Percentiles rank a stretch among this genome's conserved stretches.
Conservation (phyloP, 2,888 invertebrate species). For the Eueremaeus valkanovi region DNA sequence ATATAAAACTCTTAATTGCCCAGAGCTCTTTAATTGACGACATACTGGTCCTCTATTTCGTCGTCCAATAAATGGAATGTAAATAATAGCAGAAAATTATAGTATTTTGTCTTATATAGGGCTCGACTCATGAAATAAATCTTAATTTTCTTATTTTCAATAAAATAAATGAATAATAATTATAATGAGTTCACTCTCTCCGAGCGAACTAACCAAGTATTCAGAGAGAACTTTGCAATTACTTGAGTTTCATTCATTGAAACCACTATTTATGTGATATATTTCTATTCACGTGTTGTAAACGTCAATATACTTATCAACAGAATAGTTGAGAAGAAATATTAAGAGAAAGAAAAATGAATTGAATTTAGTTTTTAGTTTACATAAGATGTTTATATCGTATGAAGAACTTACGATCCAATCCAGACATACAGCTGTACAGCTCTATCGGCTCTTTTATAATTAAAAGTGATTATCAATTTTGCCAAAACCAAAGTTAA, state of each 20-base stretch:
- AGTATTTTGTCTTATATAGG: conserved; percentile 23
- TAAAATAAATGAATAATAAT: neutral
- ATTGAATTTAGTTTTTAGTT: no score
- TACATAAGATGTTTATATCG: neutral
- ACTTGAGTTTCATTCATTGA: no score
- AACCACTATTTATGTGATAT: no score
- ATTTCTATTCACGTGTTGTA: no score
- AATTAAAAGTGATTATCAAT: no score
- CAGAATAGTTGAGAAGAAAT: no score
- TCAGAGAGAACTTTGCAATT: no score
- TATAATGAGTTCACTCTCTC: no score
- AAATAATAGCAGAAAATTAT: conserved; percentile 26
- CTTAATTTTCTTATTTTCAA: neutral
- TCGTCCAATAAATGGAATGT: conserved; percentile 31
- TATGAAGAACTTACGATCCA: neutral
- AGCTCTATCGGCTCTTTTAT: neutral
- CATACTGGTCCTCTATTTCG: conserved; percentile 31
- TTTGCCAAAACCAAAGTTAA: no score
- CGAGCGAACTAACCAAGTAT: no score
- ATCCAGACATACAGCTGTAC: neutral
- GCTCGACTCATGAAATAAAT: conserved; percentile 11
- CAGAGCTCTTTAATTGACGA: conserved; percentile 25
- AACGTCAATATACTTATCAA: no score
- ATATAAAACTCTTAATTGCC: conserved; percentile 17
- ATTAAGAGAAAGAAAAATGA: no score